These are phyloP conservation scores for Euplexia lucipara DNA, from an alignment of 2,888 invertebrate genomes.

Conservation along the genomic window DNA sequence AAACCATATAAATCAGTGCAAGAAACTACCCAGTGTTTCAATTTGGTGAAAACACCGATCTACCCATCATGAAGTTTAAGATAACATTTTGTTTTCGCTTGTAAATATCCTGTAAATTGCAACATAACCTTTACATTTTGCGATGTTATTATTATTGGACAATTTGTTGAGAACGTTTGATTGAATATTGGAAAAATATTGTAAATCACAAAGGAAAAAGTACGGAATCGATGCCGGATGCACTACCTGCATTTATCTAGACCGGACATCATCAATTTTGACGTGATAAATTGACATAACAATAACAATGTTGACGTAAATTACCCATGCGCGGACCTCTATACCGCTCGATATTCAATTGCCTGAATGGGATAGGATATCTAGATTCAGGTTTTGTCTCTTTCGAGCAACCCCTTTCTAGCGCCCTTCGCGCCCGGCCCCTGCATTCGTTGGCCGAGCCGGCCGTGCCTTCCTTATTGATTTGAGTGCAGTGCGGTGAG, in stretches of 20 bases:
- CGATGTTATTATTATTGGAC: constrained; percentile 7
- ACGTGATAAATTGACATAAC: constrained; percentile 47
- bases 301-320: constrained; percentile 61
- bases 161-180: neutral
- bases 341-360: constrained; percentile 78
- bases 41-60: neutral
- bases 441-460: constrained; percentile 36
- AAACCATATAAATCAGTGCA: constrained; percentile 27
- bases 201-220: constrained; percentile 40
- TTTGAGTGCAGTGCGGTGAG: constrained; percentile 67
- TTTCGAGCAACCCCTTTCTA: constrained; percentile 71
- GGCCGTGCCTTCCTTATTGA: constrained; percentile 75
- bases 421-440: constrained; percentile 31
- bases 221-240: constrained; percentile 50
- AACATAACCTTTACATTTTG: constrained; percentile 27
- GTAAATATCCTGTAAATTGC: neutral
- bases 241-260: constrained; percentile 36
- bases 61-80: neutral
- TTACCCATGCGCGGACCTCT: constrained; percentile 70
- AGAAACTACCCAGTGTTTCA: neutral
- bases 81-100: neutral
- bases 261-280: constrained; percentile 51
- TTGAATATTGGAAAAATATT: neutral
- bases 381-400: constrained; percentile 89
- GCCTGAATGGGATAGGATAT: constrained; percentile 83